Evolutionary conservation across 1,140 invertebrate species (phyloP).

Genomic region (Drosophila eugracilis): DNA sequence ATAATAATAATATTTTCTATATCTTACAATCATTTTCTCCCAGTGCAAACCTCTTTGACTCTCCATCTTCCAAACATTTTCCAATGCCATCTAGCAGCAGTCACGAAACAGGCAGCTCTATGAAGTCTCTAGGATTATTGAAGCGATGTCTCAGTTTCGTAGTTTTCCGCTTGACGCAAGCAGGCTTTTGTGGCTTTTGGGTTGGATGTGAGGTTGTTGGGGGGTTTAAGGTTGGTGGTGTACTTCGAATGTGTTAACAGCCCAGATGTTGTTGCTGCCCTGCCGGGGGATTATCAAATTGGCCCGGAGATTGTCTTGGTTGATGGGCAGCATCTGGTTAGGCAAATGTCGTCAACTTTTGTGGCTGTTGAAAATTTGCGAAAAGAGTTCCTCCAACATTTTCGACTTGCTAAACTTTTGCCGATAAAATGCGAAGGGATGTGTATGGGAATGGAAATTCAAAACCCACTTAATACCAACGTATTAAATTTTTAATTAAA

Average conservation of each 20-base stretch:
- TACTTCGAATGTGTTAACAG: constrained; percentile 33
- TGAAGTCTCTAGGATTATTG: constrained; percentile 47
- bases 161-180: constrained; percentile 27
- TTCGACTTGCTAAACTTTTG: constrained; percentile 23
- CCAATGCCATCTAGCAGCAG: constrained; percentile 35
- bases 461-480: constrained; percentile 22
- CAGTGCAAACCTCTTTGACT: constrained; percentile 10
- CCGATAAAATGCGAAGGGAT: constrained; percentile 3
- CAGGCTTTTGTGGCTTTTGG: constrained; percentile 39
- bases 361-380: constrained; percentile 38
- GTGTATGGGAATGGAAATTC: constrained; percentile 16
- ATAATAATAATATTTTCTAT: too few relatives aligned
- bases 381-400: constrained; percentile 19
- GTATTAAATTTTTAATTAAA: constrained; percentile 35
- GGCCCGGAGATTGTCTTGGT: constrained; percentile 37
- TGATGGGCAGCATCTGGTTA: constrained; percentile 49
- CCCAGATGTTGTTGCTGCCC: constrained; percentile 9
- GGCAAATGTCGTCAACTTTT: constrained; percentile 47
- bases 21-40: neutral
- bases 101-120: constrained; percentile 43
- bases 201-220: neutral
- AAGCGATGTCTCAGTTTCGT: constrained; percentile 49
- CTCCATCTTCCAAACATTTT: constrained; percentile 21
- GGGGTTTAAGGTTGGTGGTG: neutral
- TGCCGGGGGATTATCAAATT: constrained; percentile 44